Conservation (phyloP, 1,140 invertebrate genomes). For the Drosophila sproati region DNA sequence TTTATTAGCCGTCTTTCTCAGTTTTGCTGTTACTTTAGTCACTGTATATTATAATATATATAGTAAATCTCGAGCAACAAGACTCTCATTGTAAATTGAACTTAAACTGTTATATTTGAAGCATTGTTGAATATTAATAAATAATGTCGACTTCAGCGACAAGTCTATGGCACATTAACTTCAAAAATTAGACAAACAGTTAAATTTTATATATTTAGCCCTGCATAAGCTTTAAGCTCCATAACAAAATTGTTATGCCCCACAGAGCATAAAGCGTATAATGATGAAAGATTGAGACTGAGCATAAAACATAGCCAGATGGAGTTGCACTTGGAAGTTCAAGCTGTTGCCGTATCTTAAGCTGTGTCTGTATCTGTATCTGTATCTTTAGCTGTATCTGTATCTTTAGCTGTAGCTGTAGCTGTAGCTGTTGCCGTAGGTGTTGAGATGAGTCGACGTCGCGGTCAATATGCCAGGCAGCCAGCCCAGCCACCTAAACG, state of each 20-base stretch:
- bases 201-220: no score
- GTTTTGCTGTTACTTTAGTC: no score
- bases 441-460: slow-evolving; percentile 5
- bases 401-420: background rate
- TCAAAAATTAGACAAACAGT: no score
- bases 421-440: slow-evolving; percentile 11
- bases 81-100: no score
- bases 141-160: no score
- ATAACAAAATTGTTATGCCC: background rate
- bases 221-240: background rate
- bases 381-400: slow-evolving; percentile 3
- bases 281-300: slow-evolving; percentile 23
- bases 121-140: no score
- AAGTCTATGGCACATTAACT: no score
- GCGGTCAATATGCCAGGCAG: background rate
- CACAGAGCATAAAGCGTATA: slow-evolving; percentile 1
- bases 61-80: no score
- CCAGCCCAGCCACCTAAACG: slow-evolving; percentile 42
- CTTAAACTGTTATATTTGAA: no score
- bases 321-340: slow-evolving; percentile 8
- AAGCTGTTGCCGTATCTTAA: background rate
- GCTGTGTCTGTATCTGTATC: slow-evolving; percentile 8
- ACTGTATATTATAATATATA: no score
- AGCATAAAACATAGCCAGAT: slow-evolving; percentile 10
- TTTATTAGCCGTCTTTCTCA: no score